A percentile compares a stretch with the other conserved stretches of the same genome.
These are phyloP conservation scores for Proales similis DNA, from an alignment of 1,140 invertebrate genomes.

Conservation along the genomic window DNA sequence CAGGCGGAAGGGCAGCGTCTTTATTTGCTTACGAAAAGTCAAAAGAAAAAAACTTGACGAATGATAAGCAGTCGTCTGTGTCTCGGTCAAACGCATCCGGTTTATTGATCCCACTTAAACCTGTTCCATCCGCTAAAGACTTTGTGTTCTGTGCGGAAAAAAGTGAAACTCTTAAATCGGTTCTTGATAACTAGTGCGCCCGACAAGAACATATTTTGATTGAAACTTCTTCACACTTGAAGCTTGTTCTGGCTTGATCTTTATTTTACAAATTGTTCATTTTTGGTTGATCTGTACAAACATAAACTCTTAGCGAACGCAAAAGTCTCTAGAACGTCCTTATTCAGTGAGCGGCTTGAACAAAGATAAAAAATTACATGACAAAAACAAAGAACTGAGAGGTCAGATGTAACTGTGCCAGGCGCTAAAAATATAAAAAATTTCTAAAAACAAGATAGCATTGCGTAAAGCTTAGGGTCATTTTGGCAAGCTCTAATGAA, in stretches of 20 bases:
- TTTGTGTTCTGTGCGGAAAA: conserved; percentile 31
- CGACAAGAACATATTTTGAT: too few relatives aligned
- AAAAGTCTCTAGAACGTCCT: too few relatives aligned
- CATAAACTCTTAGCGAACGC: too few relatives aligned
- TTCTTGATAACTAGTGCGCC: too few relatives aligned
- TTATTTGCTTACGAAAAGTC: conserved; percentile 7
- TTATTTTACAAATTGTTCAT: too few relatives aligned
- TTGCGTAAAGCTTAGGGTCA: conserved; percentile 56
- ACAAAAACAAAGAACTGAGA: too few relatives aligned
- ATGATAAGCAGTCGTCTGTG: not conserved
- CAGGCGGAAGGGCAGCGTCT: not conserved
- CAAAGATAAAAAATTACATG: too few relatives aligned
- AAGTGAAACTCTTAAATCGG: conserved; percentile 10
- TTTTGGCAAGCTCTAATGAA: conserved; percentile 96
- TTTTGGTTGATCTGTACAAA: too few relatives aligned
- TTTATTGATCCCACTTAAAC: not conserved
- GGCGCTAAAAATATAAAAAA: not conserved
- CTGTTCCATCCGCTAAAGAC: conserved; percentile 1
- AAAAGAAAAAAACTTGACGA: not conserved
- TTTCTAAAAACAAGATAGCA: not conserved
- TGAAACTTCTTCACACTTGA: too few relatives aligned
- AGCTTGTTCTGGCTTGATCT: too few relatives aligned
- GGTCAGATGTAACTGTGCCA: conserved; percentile 20
- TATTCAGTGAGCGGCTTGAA: too few relatives aligned
- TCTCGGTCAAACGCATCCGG: not conserved